A percentile compares a stretch with the other conserved stretches of the same genome.
phyloP scores from a whole-genome alignment of 2,113 vertebrate species.

The Puffinus mauretanicus region DNA sequence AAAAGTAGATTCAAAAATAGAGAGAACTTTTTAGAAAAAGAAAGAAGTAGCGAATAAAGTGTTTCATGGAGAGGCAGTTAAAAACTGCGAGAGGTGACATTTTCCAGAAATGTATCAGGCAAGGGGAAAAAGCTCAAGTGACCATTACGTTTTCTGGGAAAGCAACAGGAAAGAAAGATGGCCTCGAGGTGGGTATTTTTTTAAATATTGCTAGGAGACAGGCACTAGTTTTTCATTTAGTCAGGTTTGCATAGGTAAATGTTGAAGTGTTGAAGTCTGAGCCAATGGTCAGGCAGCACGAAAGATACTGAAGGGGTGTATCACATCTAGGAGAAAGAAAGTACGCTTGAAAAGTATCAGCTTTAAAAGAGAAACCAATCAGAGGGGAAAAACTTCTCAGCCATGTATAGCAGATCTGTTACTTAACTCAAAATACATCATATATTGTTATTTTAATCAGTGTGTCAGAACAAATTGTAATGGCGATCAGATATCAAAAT shows the following conservation, averaged over 20 bases:
- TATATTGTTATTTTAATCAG: not conserved
- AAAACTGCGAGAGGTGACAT: not conserved
- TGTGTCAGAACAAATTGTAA: not conserved
- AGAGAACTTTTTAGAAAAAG: not conserved
- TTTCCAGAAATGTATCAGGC: not conserved
- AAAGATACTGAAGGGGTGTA: not conserved
- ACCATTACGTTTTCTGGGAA: not conserved
- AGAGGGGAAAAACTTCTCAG: not conserved
- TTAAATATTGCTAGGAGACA: not conserved
- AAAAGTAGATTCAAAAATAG: not conserved
- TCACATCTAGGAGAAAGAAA: not conserved
- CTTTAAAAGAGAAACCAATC: not conserved
- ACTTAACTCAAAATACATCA: not conserved
- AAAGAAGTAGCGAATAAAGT: not conserved
- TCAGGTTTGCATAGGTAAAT: not conserved
- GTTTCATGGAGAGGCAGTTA: not conserved
- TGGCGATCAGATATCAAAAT: not conserved
- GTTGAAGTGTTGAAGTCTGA: not conserved
- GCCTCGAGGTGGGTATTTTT: not conserved
- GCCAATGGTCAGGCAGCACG: not conserved
- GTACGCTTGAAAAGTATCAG: not conserved
- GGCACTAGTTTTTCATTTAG: not conserved
- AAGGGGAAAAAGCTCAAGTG: not conserved
- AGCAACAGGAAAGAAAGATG: not conserved
- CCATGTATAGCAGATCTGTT: not conserved